A percentile compares a stretch with the other conserved stretches of the same genome.
Evolutionary conservation across 1,140 invertebrate genomes (phyloP).

Genomic region (Scaptomyza hsui): DNA sequence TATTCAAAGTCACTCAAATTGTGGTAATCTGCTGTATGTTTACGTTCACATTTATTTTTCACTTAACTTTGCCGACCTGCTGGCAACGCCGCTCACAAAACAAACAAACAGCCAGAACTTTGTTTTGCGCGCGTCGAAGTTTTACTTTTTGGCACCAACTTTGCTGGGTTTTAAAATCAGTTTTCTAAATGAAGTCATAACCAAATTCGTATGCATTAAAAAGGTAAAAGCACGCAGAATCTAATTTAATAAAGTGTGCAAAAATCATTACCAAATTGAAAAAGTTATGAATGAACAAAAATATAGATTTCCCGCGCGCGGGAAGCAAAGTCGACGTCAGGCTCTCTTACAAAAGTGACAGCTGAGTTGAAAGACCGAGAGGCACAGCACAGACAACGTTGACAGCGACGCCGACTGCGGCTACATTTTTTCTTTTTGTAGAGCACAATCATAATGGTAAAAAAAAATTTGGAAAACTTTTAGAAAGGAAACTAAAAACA

Average conservation of each 20-base stretch:
- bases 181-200: slow-evolving; percentile 55
- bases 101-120: slow-evolving; percentile 64
- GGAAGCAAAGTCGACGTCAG: slow-evolving; percentile 60
- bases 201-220: slow-evolving; percentile 16
- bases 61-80: slow-evolving; percentile 4
- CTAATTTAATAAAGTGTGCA: slow-evolving; percentile 53
- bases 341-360: slow-evolving; percentile 57
- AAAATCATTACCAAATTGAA: slow-evolving; percentile 52
- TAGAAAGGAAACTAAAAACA: not conserved
- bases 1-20: too few relatives aligned
- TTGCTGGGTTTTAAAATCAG: slow-evolving; percentile 2
- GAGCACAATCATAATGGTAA: slow-evolving; percentile 31
- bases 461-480: not conserved
- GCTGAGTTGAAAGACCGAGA: slow-evolving; percentile 51
- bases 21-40: too few relatives aligned
- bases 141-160: slow-evolving; percentile 63
- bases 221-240: slow-evolving; percentile 59
- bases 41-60: too few relatives aligned
- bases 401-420: slow-evolving; percentile 47
- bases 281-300: slow-evolving; percentile 57
- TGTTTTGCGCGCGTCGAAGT: slow-evolving; percentile 57
- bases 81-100: slow-evolving; percentile 58
- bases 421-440: slow-evolving; percentile 41
- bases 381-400: slow-evolving; percentile 26
- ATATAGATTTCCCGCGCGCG: slow-evolving; percentile 80